Percentiles rank a stretch among this genome's conserved stretches.
These are phyloP conservation scores for Smittia sp. DNA, from an alignment of 2,888 invertebrate species.

Conservation along the genomic window DNA sequence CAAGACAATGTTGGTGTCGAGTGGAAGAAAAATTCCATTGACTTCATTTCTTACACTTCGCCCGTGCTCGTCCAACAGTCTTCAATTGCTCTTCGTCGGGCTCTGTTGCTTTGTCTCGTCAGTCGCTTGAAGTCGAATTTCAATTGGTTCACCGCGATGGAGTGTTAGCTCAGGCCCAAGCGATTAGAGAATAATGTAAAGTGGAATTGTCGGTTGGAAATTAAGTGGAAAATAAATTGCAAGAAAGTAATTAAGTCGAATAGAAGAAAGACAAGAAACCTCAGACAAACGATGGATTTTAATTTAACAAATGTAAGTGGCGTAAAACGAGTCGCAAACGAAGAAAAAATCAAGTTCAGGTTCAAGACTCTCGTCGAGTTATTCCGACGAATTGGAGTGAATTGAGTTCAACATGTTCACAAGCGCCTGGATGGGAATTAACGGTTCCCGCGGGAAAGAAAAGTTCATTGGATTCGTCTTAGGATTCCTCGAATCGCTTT, in stretches of 20 bases:
- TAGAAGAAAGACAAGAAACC: not conserved
- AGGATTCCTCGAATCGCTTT: not conserved
- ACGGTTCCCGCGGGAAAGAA: slow-evolving; percentile 34
- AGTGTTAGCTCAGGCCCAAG: not conserved
- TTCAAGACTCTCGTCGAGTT: slow-evolving; percentile 18
- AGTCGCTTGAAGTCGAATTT: too few relatives aligned
- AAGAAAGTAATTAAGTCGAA: slow-evolving; percentile 1
- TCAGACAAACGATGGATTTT: slow-evolving; percentile 34
- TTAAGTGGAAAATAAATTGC: not conserved
- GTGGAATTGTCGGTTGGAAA: not conserved
- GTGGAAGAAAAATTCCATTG: slow-evolving; percentile 28
- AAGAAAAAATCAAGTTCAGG: slow-evolving; percentile 36
- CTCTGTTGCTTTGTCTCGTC: not conserved
- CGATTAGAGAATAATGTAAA: not conserved
- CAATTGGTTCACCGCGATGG: not conserved
- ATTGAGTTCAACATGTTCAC: slow-evolving; percentile 39
- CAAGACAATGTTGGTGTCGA: slow-evolving; percentile 36
- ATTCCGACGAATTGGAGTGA: slow-evolving; percentile 11
- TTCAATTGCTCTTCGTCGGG: slow-evolving; percentile 28
- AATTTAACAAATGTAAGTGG: slow-evolving; percentile 41
- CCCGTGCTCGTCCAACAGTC: slow-evolving; percentile 14
- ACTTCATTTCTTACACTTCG: not conserved
- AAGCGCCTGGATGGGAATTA: slow-evolving; percentile 30
- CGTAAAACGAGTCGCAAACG: slow-evolving; percentile 1
- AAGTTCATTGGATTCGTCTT: not conserved